Evolutionary conservation across 2,888 invertebrate species (phyloP), one percentile per base, ranked within the genome.

Genomic region (Galeopsomyia nigrocyanea): DNA sequence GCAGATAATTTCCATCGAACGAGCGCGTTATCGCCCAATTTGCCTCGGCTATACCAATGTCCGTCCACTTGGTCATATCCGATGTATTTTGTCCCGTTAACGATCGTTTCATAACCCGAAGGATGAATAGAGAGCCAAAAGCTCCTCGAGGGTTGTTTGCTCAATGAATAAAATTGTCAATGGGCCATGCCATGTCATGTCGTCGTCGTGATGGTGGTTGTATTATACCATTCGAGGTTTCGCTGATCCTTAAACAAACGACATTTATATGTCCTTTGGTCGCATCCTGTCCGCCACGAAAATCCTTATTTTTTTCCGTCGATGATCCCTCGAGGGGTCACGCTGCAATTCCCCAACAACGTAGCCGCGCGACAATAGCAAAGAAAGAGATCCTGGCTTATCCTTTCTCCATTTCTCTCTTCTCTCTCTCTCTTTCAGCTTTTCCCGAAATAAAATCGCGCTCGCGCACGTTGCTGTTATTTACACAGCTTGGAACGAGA

Each of bases 401-500:
- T 73, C 75, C 75, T 64, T 67, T 69, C 71, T 75, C 71, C 58
- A 60, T 75, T 71, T 71, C 71, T n/a, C 16, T 31, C 57, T 31
- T 19, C 17, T 26, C 16, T 21, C 46, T 6, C 39, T 68, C 64
- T 58, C 61, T 55, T 26, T 26, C 16, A 50, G 68, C 68, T 68
- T 60, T 71, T 64, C 58, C n/a, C 57, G 60, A 67, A 62, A 71
- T 75, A 67, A 75, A 73, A 75, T 75, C 73, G 70, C 63, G 39
- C 39, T 75, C 73, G 70, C 63, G 39, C 39, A 10, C 49, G 63
- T 53, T 69, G 72, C 69, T 64, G 72, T 69, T 75, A 70, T 75
- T 75, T 75, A 70, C 75, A 67, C 75, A 75, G 75, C 75, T 73
- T 73, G 73, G 55, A 16, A 26, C 22, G 14, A 19, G n/a, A 5